Percentiles rank a stretch among this genome's conserved stretches.
These are phyloP conservation scores for Crematogaster levior DNA, from an alignment of 2,888 invertebrate genomes.

Conservation along the genomic window DNA sequence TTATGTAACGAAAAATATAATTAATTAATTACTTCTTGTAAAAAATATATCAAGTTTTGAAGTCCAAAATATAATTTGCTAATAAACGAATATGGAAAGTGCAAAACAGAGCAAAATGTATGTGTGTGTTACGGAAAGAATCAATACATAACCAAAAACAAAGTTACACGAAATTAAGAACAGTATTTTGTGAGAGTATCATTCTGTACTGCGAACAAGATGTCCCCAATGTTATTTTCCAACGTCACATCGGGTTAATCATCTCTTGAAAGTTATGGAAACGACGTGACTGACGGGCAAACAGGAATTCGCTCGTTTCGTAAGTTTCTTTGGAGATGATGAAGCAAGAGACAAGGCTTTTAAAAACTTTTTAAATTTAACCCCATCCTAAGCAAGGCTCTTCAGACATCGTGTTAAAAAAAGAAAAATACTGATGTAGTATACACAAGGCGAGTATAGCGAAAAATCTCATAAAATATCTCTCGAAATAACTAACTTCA, in stretches of 20 bases:
- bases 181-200: constrained; percentile 15
- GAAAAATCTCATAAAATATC: constrained; percentile 52
- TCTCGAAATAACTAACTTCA: constrained; percentile 42
- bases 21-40: not conserved
- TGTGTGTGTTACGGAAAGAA: not conserved
- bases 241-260: constrained; percentile 84
- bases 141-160: constrained; percentile 9
- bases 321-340: constrained; percentile 58
- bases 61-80: not conserved
- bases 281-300: constrained; percentile 82
- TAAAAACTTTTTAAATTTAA: constrained; percentile 85
- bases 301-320: constrained; percentile 75
- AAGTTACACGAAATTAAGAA: constrained; percentile 53
- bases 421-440: constrained; percentile 63
- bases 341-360: constrained; percentile 71
- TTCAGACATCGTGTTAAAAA: constrained; percentile 52
- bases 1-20: not conserved
- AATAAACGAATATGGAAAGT: not conserved
- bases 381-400: constrained; percentile 77
- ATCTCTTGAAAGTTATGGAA: constrained; percentile 78
- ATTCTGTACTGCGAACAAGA: constrained; percentile 63
- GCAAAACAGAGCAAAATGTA: not conserved
- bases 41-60: not conserved
- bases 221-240: constrained; percentile 80
- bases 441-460: constrained; percentile 56